Conservation (phyloP, 1,140 invertebrate genomes). For the Bombus superbus region DNA sequence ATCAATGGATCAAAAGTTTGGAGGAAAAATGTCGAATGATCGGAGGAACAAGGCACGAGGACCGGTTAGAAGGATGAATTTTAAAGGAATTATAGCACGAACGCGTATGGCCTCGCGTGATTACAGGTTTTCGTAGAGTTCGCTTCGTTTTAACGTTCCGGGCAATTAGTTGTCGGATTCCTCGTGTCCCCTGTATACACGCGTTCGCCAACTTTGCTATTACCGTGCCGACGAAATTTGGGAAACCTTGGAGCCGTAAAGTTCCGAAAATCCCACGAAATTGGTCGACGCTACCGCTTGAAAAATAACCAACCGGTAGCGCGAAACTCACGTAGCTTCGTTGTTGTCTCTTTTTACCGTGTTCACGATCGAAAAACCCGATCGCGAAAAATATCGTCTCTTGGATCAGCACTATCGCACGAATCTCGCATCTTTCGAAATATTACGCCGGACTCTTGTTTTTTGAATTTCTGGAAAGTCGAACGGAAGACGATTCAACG, state of each 20-base stretch:
- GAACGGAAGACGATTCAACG: no score
- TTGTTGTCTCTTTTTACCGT: no score
- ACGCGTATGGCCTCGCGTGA: background rate
- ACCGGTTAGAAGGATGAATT: background rate
- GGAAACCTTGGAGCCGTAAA: conserved; percentile 32
- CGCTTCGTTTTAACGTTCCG: conserved; percentile 34
- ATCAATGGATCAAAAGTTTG: background rate
- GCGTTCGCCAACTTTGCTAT: conserved; percentile 29
- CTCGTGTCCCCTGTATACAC: background rate
- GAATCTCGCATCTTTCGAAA: background rate
- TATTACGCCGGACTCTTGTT: background rate
- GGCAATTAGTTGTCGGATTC: conserved; percentile 41
- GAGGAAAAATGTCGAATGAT: background rate
- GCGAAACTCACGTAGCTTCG: background rate
- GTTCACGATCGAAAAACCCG: background rate
- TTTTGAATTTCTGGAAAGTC: no score
- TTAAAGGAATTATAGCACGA: background rate
- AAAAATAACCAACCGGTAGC: conserved; percentile 4
- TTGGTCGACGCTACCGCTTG: conserved; percentile 5
- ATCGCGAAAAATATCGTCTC: background rate
- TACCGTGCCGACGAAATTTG: conserved; percentile 16
- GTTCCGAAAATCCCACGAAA: conserved; percentile 30
- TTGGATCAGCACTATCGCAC: conserved; percentile 5
- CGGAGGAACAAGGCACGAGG: background rate
- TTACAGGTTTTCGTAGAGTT: conserved; percentile 7